Evolutionary conservation across 2,113 vertebrate genomes (phyloP).

Genomic region (Loxodonta africana): DNA sequence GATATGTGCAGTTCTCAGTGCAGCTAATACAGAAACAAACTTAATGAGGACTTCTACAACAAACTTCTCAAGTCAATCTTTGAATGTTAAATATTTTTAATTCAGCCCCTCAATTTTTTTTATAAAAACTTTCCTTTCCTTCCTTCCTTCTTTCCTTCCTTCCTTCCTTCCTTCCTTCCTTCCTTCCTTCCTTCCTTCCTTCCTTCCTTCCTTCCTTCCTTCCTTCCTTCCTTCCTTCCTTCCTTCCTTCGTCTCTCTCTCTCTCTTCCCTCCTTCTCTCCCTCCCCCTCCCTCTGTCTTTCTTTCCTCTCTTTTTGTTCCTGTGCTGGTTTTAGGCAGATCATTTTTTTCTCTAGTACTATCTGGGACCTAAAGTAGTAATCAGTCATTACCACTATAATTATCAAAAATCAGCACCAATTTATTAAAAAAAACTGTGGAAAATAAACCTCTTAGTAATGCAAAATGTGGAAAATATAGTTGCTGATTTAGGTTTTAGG

Average conservation of each 20-base stretch:
- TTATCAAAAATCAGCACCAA: neutral
- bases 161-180: neutral
- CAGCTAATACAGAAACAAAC: slow-evolving; percentile 37
- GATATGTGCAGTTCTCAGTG: slow-evolving; percentile 55
- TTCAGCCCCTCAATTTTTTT: neutral
- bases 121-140: neutral
- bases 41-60: neutral
- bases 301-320: neutral
- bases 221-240: neutral
- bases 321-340: neutral
- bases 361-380: neutral
- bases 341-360: neutral
- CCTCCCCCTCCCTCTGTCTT: neutral
- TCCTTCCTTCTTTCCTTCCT: neutral
- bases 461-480: neutral
- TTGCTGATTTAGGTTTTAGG: neutral
- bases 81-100: neutral
- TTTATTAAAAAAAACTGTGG: neutral
- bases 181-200: too few relatives aligned
- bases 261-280: neutral
- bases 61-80: neutral
- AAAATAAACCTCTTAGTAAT: neutral
- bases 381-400: neutral
- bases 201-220: too few relatives aligned
- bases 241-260: neutral